Evolutionary conservation across 2,888 invertebrate genomes (phyloP).

Genomic region (Drosophila barbarae): DNA sequence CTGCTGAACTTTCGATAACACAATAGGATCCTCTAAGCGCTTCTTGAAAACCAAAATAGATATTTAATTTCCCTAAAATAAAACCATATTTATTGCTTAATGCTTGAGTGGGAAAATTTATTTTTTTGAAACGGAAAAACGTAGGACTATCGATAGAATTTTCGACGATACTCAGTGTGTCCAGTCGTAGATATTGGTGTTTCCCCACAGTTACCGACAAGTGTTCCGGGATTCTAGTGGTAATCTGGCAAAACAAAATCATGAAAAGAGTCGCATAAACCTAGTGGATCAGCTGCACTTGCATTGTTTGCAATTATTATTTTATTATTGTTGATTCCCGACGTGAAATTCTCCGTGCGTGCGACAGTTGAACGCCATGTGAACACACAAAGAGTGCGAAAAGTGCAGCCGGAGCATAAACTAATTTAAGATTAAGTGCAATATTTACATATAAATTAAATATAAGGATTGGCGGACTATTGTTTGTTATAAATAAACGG

Average conservation of each 20-base stretch:
- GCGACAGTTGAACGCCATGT: conserved; percentile 11
- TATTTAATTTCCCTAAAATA: background rate
- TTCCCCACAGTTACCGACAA: too few relatives aligned
- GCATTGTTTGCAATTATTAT: conserved; percentile 6
- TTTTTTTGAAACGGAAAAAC: too few relatives aligned
- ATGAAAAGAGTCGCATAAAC: background rate
- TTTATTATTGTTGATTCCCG: conserved; percentile 5
- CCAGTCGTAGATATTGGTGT: too few relatives aligned
- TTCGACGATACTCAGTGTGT: too few relatives aligned
- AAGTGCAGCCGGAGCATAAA: conserved; percentile 19
- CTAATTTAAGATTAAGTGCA: conserved; percentile 30
- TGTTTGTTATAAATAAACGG: conserved; percentile 30
- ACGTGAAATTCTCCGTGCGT: background rate
- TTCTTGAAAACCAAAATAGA: background rate
- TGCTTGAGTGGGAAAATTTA: too few relatives aligned
- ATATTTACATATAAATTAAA: conserved; percentile 25
- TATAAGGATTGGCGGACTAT: conserved; percentile 21
- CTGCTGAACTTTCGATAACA: background rate
- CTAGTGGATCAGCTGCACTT: conserved; percentile 12
- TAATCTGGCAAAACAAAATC: too few relatives aligned
- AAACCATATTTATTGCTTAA: too few relatives aligned
- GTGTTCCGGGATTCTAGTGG: too few relatives aligned
- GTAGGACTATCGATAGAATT: too few relatives aligned
- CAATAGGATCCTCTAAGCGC: background rate
- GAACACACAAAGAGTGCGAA: conserved; percentile 8